phyloP scores from a whole-genome alignment of 1,140 invertebrate species.

The Ceratosolen fusciceps region DNA sequence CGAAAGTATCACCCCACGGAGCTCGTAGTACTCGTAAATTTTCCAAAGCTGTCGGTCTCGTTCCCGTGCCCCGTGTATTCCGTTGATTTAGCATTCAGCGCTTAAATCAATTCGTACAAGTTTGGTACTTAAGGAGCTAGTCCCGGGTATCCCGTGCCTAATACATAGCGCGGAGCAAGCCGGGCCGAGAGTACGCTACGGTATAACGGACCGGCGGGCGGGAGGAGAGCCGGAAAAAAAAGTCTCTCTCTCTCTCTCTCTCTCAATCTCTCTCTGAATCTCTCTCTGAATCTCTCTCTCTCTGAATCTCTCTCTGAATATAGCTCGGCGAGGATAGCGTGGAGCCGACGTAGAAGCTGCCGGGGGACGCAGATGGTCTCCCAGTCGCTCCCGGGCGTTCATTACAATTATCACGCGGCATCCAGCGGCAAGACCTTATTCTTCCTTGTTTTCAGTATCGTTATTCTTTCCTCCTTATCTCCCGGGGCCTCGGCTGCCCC shows the following conservation, averaged over 20 bases:
- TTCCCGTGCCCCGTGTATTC: conserved; percentile 52
- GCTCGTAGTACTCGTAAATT: conserved; percentile 56
- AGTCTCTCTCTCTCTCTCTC: conserved; percentile 58
- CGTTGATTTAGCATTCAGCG: conserved; percentile 72
- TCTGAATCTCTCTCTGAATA: too few species aligned
- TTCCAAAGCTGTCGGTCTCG: conserved; percentile 49
- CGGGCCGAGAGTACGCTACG: too few species aligned
- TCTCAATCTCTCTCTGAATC: too few species aligned
- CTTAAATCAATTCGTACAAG: conserved; percentile 73
- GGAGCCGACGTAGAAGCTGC: conserved; percentile 51
- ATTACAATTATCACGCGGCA: conserved; percentile 70
- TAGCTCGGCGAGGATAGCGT: too few species aligned
- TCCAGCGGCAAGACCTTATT: conserved; percentile 56
- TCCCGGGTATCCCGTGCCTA: conserved; percentile 44
- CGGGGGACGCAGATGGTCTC: conserved; percentile 68
- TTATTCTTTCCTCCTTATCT: background rate
- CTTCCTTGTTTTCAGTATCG: background rate
- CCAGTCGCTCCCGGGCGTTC: conserved; percentile 68
- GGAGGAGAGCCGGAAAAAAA: conserved; percentile 54
- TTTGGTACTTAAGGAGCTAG: conserved; percentile 71
- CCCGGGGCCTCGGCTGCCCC: background rate
- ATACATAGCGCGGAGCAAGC: background rate
- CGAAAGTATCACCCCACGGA: background rate
- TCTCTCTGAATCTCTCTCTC: too few species aligned
- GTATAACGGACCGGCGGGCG: background rate